Base-by-base conservation (phyloP, 2,113 vertebrate genomes). In the Xiphophorus maculatus region DNA sequence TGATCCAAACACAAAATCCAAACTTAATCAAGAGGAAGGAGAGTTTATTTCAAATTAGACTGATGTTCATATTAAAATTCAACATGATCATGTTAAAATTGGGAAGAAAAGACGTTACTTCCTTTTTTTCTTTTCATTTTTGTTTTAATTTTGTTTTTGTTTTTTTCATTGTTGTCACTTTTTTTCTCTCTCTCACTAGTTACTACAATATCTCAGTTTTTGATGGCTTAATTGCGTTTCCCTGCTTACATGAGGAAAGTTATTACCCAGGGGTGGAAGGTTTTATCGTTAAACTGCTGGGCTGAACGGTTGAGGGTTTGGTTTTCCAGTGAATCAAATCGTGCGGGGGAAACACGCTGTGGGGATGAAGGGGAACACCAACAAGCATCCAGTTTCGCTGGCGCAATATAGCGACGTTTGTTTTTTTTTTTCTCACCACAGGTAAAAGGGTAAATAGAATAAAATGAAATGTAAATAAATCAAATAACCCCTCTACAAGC, bases 321-420 rank as follows among this genome's bases (percentile, higher is more conserved):
- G 27, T 82, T 87, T 86, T 72, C 86, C 78, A 85, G 69, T 62
- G 8, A 74, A 67, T 22, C 63, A 28, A 42, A 40, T 42, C 35
- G 15, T 76, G 76, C 69, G 28, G 84, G 81, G 84, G 89, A 91
- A 84, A 78, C 66, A 89, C 86, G 71, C 75, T 25, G 79, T 44
- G 84, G 73, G 74, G 77, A 85, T 80, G 25, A 54, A 75, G 90
- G 88, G 90, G 63, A 90, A 89, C 73, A 81, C 91, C 90, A 78
- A n/a, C 62, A 40, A n/a, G 5, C 51, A 71, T 11, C 8, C 11
- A 74, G 61, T 90, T 90, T 87, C 87, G 11, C 19, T 76, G 69
- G 42, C 19, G 73, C 25, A 66, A 11, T 67, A 7, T 37, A n/a
- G 48, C 22, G 17, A 9, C 17, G 2, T 44, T 29, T 54, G 28